Evolutionary conservation across 2,113 vertebrate genomes (phyloP).

Genomic region (Columba janthina): DNA sequence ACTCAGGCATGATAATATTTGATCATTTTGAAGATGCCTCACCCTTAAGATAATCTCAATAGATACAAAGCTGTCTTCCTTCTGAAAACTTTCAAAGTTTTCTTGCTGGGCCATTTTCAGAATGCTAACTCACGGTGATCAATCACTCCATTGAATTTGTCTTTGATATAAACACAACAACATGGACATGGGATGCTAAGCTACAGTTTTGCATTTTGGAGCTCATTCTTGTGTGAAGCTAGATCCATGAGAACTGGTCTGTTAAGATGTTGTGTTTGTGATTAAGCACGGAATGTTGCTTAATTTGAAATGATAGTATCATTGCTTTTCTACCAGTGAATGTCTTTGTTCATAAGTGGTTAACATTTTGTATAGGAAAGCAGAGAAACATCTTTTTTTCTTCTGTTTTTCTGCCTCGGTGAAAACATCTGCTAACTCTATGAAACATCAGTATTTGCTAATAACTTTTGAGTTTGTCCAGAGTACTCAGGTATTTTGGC

Average conservation of each 20-base stretch:
- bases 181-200: neutral
- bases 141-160: neutral
- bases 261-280: neutral
- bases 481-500: slow-evolving; percentile 51
- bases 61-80: neutral
- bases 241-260: neutral
- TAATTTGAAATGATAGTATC: neutral
- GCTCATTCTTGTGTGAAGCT: neutral
- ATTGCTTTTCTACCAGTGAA: neutral
- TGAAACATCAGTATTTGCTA: slow-evolving; percentile 2
- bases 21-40: neutral
- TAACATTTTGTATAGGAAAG: neutral
- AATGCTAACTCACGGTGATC: neutral
- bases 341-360: neutral
- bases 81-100: neutral
- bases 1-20: neutral
- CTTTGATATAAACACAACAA: neutral
- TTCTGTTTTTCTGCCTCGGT: neutral
- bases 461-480: slow-evolving; percentile 38
- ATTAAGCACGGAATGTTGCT: neutral
- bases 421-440: neutral
- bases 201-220: neutral
- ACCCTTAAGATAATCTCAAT: neutral
- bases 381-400: neutral
- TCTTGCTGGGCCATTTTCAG: neutral